Conservation (phyloP, 1,140 invertebrate species). For the Tetramorium simillimum region DNA sequence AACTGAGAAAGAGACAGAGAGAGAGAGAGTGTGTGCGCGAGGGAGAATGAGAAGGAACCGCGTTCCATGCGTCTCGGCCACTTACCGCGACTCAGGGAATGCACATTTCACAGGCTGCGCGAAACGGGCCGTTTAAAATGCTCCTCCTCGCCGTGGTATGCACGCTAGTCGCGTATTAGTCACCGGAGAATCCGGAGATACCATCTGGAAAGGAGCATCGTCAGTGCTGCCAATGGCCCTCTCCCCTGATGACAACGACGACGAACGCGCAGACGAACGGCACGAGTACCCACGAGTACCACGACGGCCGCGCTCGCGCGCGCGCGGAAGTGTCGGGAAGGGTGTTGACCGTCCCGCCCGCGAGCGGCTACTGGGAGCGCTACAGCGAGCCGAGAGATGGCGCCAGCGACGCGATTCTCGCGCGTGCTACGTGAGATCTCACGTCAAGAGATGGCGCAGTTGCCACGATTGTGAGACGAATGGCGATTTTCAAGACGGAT, state of each 20-base stretch:
- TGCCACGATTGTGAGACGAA: too few species aligned
- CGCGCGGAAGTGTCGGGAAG: constrained; percentile 17
- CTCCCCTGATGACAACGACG: background rate
- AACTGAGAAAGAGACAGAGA: background rate
- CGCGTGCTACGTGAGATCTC: too few species aligned
- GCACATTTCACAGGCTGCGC: constrained; percentile 58
- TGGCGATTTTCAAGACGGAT: too few species aligned
- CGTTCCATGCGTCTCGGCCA: background rate
- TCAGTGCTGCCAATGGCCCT: constrained; percentile 59
- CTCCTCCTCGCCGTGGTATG: constrained; percentile 27
- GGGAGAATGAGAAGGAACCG: background rate
- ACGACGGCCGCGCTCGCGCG: background rate
- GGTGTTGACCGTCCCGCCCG: background rate
- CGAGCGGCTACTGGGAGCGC: background rate
- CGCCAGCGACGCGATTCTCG: background rate
- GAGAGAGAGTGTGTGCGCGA: background rate
- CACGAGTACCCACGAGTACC: background rate
- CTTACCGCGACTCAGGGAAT: constrained; percentile 64
- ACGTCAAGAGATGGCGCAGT: too few species aligned
- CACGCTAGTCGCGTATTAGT: constrained; percentile 61
- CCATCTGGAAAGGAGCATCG: constrained; percentile 72
- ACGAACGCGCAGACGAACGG: background rate
- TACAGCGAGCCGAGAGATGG: too few species aligned
- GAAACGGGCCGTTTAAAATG: constrained; percentile 34
- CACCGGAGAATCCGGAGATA: constrained; percentile 69